phyloP scores from a whole-genome alignment of 2,888 invertebrate species.

The Odontocolon sp. region DNA sequence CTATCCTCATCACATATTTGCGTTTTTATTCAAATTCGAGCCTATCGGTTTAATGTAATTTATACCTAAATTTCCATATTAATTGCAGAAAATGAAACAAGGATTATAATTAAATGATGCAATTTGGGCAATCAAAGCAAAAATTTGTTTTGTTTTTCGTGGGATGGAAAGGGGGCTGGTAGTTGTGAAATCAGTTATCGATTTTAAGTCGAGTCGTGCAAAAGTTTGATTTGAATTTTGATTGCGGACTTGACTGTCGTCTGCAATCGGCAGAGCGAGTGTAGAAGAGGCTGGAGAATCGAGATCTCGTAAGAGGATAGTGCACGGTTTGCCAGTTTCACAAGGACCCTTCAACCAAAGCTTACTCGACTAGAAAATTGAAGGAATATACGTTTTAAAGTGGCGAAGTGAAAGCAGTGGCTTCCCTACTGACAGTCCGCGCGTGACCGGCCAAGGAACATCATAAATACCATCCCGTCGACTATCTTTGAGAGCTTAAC shows the following conservation, averaged over 20 bases:
- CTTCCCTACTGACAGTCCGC: constrained; percentile 54
- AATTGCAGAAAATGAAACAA: no score
- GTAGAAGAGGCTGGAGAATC: constrained; percentile 63
- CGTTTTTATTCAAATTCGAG: no score
- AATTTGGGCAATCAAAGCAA: no score
- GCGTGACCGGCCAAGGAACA: constrained; percentile 36
- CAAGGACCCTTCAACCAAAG: constrained; percentile 77
- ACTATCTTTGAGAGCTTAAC: constrained; percentile 23
- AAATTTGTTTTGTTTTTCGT: no score
- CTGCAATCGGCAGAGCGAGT: constrained; percentile 19
- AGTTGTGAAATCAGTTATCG: constrained; percentile 75
- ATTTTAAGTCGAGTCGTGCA: constrained; percentile 79
- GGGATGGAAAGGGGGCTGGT: no score
- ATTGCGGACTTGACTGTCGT: constrained; percentile 71
- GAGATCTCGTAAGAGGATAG: constrained; percentile 81
- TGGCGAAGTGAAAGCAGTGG: constrained; percentile 69
- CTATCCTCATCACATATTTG: not conserved
- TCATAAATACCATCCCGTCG: not conserved
- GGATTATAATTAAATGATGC: no score
- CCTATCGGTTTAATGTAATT: no score
- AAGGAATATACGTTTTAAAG: constrained; percentile 79
- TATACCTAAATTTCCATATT: no score
- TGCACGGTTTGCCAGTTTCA: constrained; percentile 80
- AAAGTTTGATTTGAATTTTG: constrained; percentile 81
- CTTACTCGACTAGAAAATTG: constrained; percentile 80